Evolutionary conservation across 1,140 invertebrate genomes (phyloP).

Genomic region (Atta cephalotes): DNA sequence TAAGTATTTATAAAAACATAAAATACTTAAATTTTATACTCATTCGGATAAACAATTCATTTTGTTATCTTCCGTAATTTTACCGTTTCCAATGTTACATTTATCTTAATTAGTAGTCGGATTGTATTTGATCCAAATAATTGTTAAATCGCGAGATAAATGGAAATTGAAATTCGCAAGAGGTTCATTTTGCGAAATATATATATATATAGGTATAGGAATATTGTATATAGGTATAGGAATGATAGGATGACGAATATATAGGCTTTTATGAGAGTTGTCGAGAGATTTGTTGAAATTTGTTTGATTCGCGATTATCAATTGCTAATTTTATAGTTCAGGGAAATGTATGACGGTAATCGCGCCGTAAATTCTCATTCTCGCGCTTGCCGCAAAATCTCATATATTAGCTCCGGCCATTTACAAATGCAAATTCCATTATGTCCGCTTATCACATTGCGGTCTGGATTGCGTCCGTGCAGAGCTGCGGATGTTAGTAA

Average conservation of each 20-base stretch:
- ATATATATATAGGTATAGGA: not conserved
- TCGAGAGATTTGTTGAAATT: constrained; percentile 14
- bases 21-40: not conserved
- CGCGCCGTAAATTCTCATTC: constrained; percentile 27
- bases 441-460: constrained; percentile 44
- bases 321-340: constrained; percentile 13
- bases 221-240: not conserved
- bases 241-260: not conserved
- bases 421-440: constrained; percentile 51
- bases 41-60: not conserved
- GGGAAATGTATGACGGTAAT: constrained; percentile 23
- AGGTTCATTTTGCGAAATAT: not conserved
- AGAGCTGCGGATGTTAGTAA: constrained; percentile 17
- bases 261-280: not conserved
- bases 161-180: constrained; percentile 25
- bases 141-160: constrained; percentile 13
- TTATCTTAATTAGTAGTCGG: constrained; percentile 7
- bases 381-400: constrained; percentile 34
- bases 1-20: not conserved
- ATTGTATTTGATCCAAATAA: not conserved
- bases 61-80: not conserved
- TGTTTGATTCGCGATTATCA: constrained; percentile 36
- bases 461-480: constrained; percentile 18
- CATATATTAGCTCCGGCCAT: constrained; percentile 19
- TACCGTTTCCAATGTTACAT: not conserved